Percentiles rank a stretch among this genome's conserved stretches.
Conservation (phyloP, 1,140 invertebrate genomes). For the Brachionus rotundiformis region DNA sequence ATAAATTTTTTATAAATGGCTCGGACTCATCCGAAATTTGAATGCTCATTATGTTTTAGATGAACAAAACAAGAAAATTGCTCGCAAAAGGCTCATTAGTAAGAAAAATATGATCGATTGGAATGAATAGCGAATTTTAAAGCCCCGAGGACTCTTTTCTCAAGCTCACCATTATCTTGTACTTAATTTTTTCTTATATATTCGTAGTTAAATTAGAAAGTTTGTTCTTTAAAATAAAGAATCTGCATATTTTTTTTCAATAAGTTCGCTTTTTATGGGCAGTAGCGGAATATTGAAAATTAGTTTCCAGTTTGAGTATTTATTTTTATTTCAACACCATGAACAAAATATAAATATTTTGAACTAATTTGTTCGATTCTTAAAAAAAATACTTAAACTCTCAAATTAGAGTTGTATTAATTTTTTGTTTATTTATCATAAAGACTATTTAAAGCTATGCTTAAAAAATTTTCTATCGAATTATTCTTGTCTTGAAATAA, state of each 20-base stretch:
- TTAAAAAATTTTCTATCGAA: not conserved
- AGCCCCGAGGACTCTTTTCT: not conserved
- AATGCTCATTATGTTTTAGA: not conserved
- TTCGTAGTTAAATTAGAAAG: not conserved
- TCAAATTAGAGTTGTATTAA: not conserved
- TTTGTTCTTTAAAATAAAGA: not conserved
- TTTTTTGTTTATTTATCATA: not conserved
- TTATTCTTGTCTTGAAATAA: constrained; percentile 5
- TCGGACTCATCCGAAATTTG: not conserved
- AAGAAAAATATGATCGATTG: not conserved
- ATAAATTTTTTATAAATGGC: not conserved
- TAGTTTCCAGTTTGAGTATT: constrained; percentile 1
- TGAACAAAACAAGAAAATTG: not conserved
- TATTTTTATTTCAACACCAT: constrained; percentile 33
- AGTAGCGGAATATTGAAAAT: not conserved
- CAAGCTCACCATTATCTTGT: not conserved
- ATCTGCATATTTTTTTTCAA: not conserved
- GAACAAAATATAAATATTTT: constrained; percentile 22
- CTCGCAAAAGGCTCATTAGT: constrained; percentile 6
- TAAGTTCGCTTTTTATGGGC: not conserved
- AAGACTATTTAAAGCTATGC: not conserved
- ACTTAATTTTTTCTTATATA: not conserved
- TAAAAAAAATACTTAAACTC: not conserved
- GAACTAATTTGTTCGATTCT: not conserved
- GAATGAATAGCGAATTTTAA: not conserved